A percentile compares a stretch with the other conserved stretches of the same genome.
phyloP scores from a whole-genome alignment of 2,888 invertebrate species.

The Euzetes globulus region DNA sequence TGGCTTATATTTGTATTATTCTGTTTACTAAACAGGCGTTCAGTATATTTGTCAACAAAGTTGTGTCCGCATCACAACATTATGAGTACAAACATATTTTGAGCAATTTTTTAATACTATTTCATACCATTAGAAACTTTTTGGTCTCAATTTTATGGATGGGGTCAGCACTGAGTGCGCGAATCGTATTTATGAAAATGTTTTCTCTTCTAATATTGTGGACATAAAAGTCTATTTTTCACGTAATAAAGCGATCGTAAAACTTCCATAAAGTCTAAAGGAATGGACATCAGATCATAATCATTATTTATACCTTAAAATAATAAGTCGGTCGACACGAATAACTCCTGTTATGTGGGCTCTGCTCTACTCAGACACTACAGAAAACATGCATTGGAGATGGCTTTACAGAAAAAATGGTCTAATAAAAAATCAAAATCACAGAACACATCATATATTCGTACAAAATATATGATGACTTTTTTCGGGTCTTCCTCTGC shows the following conservation, averaged over 20 bases:
- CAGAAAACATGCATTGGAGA: neutral
- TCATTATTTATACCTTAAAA: conserved; percentile 29
- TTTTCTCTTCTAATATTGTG: conserved; percentile 20
- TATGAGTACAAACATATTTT: too few relatives aligned
- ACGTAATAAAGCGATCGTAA: conserved; percentile 22
- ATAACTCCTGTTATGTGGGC: neutral
- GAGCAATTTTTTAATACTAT: neutral
- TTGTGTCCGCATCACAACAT: neutral
- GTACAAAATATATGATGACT: conserved; percentile 13
- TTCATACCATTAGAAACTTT: conserved; percentile 11
- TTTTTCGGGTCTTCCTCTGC: neutral
- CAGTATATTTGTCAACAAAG: neutral
- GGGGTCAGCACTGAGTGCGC: conserved; percentile 2
- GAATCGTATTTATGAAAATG: conserved; percentile 16
- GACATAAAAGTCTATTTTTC: conserved; percentile 26
- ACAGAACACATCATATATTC: neutral
- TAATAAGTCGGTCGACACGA: neutral
- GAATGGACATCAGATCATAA: conserved; percentile 26
- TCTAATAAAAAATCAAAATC: neutral
- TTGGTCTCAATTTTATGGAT: conserved; percentile 27
- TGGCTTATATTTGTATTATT: neutral
- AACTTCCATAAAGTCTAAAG: conserved; percentile 13
- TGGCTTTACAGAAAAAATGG: conserved; percentile 1
- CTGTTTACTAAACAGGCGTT: conserved; percentile 13
- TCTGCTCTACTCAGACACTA: too few relatives aligned